A percentile compares a stretch with the other conserved stretches of the same genome.
Evolutionary conservation across 1,140 invertebrate genomes (phyloP).

Genomic region (Physella acuta): DNA sequence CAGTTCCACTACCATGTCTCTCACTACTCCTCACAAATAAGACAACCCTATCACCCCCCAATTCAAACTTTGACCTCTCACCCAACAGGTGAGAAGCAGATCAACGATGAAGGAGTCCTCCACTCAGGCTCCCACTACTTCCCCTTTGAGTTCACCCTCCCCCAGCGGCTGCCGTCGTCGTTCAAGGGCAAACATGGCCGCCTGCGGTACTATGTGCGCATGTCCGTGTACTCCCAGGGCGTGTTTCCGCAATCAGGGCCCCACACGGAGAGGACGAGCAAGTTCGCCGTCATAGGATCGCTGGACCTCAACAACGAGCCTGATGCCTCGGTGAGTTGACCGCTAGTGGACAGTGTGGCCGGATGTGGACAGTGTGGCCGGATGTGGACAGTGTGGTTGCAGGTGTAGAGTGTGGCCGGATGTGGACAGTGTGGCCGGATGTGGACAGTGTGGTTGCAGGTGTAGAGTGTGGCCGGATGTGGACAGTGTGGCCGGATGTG

Average conservation of each 20-base stretch:
- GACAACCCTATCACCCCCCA: too few relatives aligned
- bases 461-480: too few relatives aligned
- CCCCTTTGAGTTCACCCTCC: constrained; percentile 53
- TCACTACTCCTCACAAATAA: too few relatives aligned
- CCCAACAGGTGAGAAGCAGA: constrained; percentile 50
- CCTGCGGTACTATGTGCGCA: constrained; percentile 50
- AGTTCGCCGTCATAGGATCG: constrained; percentile 52
- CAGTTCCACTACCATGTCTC: too few relatives aligned
- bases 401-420: too few relatives aligned
- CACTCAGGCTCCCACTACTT: constrained; percentile 54
- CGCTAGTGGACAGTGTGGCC: too few relatives aligned
- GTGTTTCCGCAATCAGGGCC: constrained; percentile 46
- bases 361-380: too few relatives aligned
- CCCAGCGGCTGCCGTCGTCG: constrained; percentile 48
- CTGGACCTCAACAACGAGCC: constrained; percentile 52
- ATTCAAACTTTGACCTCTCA: too few relatives aligned
- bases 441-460: too few relatives aligned
- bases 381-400: too few relatives aligned
- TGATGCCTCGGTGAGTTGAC: constrained; percentile 45
- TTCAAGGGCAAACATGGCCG: constrained; percentile 56
- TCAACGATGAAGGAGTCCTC: constrained; percentile 47
- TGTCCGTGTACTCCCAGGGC: constrained; percentile 50
- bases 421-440: too few relatives aligned
- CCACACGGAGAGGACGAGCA: constrained; percentile 50
- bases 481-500: too few relatives aligned